Base-by-base conservation (phyloP, 2,888 invertebrate genomes). In the Rhimphoctona megacephalus region DNA sequence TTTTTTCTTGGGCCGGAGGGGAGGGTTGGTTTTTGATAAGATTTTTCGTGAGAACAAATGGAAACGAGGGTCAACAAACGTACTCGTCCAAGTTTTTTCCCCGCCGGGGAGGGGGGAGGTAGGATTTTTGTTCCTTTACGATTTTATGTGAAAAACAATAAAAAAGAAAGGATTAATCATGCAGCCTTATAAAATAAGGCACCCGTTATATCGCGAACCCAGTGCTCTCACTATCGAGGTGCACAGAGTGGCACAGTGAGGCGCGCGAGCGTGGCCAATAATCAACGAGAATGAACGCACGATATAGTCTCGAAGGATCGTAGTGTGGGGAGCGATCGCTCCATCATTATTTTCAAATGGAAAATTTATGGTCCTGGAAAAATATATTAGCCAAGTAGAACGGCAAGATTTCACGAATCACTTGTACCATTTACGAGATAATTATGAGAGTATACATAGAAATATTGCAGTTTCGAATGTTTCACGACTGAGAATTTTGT, bases 401-500 rank as follows among this genome's bases (percentile, higher is more conserved):
- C 86, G 83, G 76, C 85, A 84, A 81, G 85, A 88, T 88, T 88
- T 88, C 88, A 88, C 85, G 79, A 85, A 87, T 88, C 86, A 82
- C 86, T 87, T 33, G 66, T 86, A 86, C 82, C 78, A 78, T 67
- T 83, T 77, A 83, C 85, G 79, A 79, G 67, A 61, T 76, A 67
- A 86, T 83, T 83, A 72, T 70, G 61, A 22, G 57, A 67, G 67
- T 54, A 54, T 54, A 54, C 43, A 81, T 74, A 73, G n/a, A 74
- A 43, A 67, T 66, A 74, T 81, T 74, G 54, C 64, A 33, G 57
- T 83, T 83, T 80, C 69, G 67, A 69, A 64, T 46, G 74, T 84
- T 80, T 39, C 36, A 3, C n/a, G 25, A 54, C 54, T 73, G 54
- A 36, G 70, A 52, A 64, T 57, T 64, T 77, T 43, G 30, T 61